Base-by-base conservation (phyloP, 1,140 invertebrate genomes). In the Microplitis mediator region DNA sequence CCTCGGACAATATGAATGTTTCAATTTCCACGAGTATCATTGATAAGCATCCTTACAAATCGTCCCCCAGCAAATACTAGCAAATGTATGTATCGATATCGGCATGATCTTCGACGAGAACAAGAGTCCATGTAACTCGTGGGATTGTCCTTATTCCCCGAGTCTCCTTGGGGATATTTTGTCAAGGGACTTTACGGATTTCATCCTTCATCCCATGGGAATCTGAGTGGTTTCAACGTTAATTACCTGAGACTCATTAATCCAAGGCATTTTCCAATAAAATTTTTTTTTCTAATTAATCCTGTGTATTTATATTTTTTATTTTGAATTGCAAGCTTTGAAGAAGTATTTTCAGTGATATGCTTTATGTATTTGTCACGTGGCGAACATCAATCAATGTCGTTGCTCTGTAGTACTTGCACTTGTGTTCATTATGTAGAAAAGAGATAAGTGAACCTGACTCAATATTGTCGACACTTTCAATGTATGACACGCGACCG, bases 201-300 rank as follows among this genome's bases (percentile, higher is more conserved):
- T 83, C 77, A 80, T 81, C 77, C 78, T 69, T 71, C 56, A 34
- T 52, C 36, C 77, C 78, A 76, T 79, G 68, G 73, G 76, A 69
- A 80, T 77, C 76, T 72, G 71, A 73, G 75, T 76, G 71, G 69
- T 75, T 75, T 80, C 76, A 76, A 72, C 78, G 77, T 83, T 84
- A 86, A 85, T 84, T 84, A 84, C 77, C 63, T 77, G 68, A 70
- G 76, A 81, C 80, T 82, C 77, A 78, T 71, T 72, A 74, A 78
- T 74, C 71, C 56, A 62, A 50, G 61, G 23, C 23, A 23, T 23
- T 23, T 23, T 23, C 23, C 23, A 23, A 23, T 23, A 23, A 23
- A 23, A 0, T 23, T 23, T 23, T 23, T 23, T 23, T 23, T 23
- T 23, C 23, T 23, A 23, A 23, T 23, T 23, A 23, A 23, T 23